These are phyloP conservation scores for Antheraea mylitta DNA, from an alignment of 1,140 invertebrate species.

Conservation along the genomic window DNA sequence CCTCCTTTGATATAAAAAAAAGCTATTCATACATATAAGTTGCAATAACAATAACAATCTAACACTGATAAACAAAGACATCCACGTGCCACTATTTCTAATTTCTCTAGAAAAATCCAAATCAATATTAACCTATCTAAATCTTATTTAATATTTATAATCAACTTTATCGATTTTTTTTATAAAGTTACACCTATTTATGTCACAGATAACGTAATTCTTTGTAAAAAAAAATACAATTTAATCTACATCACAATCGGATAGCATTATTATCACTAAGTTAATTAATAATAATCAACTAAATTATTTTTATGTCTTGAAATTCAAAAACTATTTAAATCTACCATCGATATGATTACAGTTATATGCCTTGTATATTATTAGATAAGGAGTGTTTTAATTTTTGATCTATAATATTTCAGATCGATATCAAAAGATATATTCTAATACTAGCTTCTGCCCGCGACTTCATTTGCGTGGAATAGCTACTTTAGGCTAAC, in stretches of 20 bases:
- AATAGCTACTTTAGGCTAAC: too few relatives aligned
- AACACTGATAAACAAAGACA: not conserved
- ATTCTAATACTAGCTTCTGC: too few relatives aligned
- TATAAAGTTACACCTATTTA: not conserved
- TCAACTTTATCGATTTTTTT: not conserved
- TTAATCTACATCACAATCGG: not conserved
- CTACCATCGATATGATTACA: not conserved
- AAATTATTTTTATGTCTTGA: not conserved
- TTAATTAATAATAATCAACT: conserved; percentile 1
- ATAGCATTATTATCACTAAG: not conserved
- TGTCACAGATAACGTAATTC: conserved; percentile 2
- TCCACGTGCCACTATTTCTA: not conserved
- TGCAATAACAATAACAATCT: not conserved
- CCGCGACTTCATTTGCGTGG: too few relatives aligned
- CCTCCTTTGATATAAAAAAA: too few relatives aligned
- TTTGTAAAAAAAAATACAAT: not conserved
- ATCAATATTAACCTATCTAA: conserved; percentile 9
- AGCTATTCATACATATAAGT: not conserved
- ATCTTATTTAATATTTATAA: not conserved
- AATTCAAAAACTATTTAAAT: not conserved
- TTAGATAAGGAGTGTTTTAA: not conserved
- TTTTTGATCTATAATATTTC: too few relatives aligned
- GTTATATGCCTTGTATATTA: not conserved
- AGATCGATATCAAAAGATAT: too few relatives aligned
- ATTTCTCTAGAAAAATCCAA: conserved; percentile 7